These are phyloP conservation scores for Drosophila mayaguana DNA, from an alignment of 2,888 invertebrate genomes.

Conservation along the genomic window DNA sequence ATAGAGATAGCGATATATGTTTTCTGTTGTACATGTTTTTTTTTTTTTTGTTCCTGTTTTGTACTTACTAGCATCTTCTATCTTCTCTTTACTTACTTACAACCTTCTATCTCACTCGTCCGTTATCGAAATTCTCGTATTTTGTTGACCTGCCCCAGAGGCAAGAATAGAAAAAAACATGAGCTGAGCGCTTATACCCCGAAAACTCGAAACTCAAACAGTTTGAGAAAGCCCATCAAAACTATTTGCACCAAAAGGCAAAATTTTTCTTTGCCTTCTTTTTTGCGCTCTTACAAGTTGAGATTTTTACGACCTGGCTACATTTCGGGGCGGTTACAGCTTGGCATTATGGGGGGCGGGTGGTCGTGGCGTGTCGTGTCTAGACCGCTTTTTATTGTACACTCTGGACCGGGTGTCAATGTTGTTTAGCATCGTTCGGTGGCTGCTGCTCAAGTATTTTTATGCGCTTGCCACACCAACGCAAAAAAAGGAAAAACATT, in stretches of 20 bases:
- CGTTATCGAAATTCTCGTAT: conserved; percentile 54
- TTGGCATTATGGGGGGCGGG: neutral
- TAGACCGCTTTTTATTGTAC: conserved; percentile 72
- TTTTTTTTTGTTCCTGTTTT: conserved; percentile 8
- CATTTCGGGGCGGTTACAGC: conserved; percentile 26
- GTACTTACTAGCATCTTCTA: conserved; percentile 27
- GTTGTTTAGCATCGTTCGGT: conserved; percentile 67
- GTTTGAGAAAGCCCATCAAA: conserved; percentile 36
- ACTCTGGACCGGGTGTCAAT: conserved; percentile 68
- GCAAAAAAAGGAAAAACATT: neutral
- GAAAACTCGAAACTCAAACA: conserved; percentile 28
- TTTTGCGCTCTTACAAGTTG: conserved; percentile 19
- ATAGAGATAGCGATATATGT: conserved; percentile 46
- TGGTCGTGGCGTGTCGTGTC: conserved; percentile 36
- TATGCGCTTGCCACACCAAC: neutral
- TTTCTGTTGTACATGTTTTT: conserved; percentile 35
- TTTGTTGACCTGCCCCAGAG: conserved; percentile 17
- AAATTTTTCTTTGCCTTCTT: conserved; percentile 39
- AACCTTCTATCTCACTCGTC: conserved; percentile 22
- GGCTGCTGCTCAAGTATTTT: conserved; percentile 34
- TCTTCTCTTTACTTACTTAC: conserved; percentile 37
- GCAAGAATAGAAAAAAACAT: conserved; percentile 11
- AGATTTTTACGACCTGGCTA: conserved; percentile 57
- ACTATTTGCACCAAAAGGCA: conserved; percentile 59
- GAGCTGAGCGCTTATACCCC: conserved; percentile 1